Base-by-base conservation (phyloP, 2,888 invertebrate species). In the Ischnus inquisitorius region DNA sequence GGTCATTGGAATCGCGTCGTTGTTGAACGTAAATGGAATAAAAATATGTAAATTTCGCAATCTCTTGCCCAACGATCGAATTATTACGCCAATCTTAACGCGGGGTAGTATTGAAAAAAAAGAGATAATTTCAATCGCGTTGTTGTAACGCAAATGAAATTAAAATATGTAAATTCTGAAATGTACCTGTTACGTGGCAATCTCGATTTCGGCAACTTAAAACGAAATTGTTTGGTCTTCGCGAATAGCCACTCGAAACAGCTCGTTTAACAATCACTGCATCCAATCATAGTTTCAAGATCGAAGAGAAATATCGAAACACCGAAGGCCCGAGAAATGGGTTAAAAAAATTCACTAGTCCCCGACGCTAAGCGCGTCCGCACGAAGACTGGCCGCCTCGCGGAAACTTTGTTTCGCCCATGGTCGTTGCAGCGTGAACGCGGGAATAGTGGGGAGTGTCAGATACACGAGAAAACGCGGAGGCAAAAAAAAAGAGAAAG, bases 331-430 rank as follows among this genome's bases (percentile, higher is more conserved):
- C 19, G 46, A 60, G 16, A 51, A 43, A 12, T 62, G 25, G 5
- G 39, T 12, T n/a, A n/a, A 39, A 41, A 16, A 43, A 25, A 34
- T 60, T 60, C 12, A 41, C 75, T 48, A 68, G 65, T 57, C 16
- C 57, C 16, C 41, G 68, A 71, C 68, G 48, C 12, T 65, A 22
- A 57, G 79, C 65, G 75, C 69, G 75, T 57, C 48, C 22, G 22
- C 57, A 48, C 46, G 69, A 14, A 41, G 54, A 79, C 75, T 79
- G 64, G 72, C 64, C 19, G 19, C 51, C 43, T 54, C 39, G 68
- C 57, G 74, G 67, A 74, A 78, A 75, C 57, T 69, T 82, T 43
- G 16, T 46, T 60, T 62, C 16, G 14, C 62, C 62, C 62, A 57
- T 57, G 19, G 54, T 10, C 71, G 60, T 60, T 62, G 14, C 46